phyloP scores from a whole-genome alignment of 2,888 invertebrate genomes.

The Peribatodes rhomboidaria region DNA sequence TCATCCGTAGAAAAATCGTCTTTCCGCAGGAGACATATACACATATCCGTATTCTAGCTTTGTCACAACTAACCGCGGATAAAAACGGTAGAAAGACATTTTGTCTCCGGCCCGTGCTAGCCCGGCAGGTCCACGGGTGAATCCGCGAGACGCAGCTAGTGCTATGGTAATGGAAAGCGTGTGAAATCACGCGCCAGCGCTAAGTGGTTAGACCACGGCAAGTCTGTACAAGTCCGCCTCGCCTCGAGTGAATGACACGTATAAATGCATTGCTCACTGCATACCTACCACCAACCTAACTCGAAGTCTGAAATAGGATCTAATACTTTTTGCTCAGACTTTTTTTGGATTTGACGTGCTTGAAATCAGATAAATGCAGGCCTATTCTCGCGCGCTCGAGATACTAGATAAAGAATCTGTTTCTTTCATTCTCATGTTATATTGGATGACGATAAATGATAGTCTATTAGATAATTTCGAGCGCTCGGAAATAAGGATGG shows the following conservation, averaged over 20 bases:
- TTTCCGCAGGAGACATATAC: no score
- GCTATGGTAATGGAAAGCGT: slow-evolving; percentile 11
- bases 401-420: not conserved
- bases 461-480: no score
- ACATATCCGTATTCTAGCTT: no score
- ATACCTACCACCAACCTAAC: slow-evolving; percentile 1
- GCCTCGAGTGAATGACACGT: slow-evolving; percentile 47
- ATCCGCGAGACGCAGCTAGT: slow-evolving; percentile 1
- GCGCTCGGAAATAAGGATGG: no score
- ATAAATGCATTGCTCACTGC: slow-evolving; percentile 25
- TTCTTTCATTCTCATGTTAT: not conserved
- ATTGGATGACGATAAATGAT: not conserved
- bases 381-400: not conserved
- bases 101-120: no score
- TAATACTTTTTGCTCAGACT: slow-evolving; percentile 5
- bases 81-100: no score
- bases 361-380: not conserved
- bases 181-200: slow-evolving; percentile 14
- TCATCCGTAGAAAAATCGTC: no score
- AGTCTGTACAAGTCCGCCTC: slow-evolving; percentile 26
- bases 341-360: slow-evolving; percentile 10
- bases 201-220: slow-evolving; percentile 20
- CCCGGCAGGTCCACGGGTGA: no score
- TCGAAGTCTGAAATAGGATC: slow-evolving; percentile 11
- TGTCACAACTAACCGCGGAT: no score